Percentiles rank a stretch among this genome's conserved stretches.
Evolutionary conservation across 2,113 vertebrate species (phyloP).

Genomic region (Phyllostomus hastatus): DNA sequence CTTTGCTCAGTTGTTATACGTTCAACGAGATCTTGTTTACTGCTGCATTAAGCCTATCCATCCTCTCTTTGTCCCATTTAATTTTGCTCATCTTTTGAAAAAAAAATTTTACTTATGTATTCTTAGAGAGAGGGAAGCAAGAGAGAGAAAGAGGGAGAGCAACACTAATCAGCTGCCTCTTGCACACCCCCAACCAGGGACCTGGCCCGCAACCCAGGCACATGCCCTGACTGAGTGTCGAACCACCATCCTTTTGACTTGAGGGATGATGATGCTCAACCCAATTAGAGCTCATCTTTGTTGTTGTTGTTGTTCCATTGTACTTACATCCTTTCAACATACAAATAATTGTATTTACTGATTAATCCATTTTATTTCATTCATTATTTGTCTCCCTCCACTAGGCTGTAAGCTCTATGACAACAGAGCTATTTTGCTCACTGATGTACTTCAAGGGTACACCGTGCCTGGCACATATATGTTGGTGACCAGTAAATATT

Average conservation of each 20-base stretch:
- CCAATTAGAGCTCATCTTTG: no score
- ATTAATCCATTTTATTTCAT: neutral
- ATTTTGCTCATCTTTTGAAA: neutral
- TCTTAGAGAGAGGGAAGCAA: no score
- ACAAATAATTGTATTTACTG: neutral
- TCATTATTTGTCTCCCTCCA: neutral
- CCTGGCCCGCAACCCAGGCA: no score
- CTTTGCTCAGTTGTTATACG: neutral
- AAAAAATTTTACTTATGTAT: no score
- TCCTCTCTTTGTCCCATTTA: no score
- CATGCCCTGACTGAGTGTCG: no score
- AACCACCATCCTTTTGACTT: no score
- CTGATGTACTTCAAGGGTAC: neutral
- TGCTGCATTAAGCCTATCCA: rapidly evolving
- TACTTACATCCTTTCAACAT: neutral
- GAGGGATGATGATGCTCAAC: no score
- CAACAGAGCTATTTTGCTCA: neutral
- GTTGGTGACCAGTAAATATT: neutral
- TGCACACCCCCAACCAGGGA: no score
- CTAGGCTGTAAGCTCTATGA: neutral
- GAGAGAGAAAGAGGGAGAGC: no score
- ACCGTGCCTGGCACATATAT: neutral
- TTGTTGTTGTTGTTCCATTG: no score
- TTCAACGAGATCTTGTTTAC: neutral
- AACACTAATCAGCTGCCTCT: no score